Conservation (phyloP, 2,113 vertebrate species). For the Actenoides lindsayi region DNA sequence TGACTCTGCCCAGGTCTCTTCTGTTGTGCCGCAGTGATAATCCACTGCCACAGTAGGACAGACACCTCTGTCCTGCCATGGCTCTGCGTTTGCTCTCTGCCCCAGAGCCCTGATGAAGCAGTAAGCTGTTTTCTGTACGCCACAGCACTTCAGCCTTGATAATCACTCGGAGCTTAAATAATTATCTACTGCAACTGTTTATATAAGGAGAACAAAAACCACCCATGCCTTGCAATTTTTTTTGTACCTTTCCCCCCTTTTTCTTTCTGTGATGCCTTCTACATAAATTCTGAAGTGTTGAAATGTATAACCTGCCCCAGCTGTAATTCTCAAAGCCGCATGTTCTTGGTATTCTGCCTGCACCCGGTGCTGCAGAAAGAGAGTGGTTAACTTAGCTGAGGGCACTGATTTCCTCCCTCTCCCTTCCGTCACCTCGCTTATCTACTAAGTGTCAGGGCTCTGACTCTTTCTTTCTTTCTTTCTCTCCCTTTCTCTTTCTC, state of each 20-base stretch:
- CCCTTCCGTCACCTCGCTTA: constrained; percentile 14
- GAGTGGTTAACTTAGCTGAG: not conserved
- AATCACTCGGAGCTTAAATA: not conserved
- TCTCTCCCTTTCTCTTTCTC: constrained; percentile 52
- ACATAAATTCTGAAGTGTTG: not conserved
- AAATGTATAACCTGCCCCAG: not conserved
- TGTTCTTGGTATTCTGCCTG: not conserved
- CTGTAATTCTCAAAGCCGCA: fast-evolving
- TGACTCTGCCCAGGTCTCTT: not conserved
- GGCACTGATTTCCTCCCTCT: not conserved
- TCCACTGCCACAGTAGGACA: not conserved
- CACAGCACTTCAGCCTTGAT: not conserved
- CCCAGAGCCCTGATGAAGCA: not conserved
- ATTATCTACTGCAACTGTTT: not conserved
- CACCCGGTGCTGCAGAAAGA: not conserved
- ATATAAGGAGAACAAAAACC: not conserved
- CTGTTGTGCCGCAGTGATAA: not conserved
- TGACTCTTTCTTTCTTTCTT: constrained; percentile 51
- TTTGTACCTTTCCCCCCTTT: not conserved
- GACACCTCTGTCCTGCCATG: not conserved
- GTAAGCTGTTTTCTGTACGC: not conserved
- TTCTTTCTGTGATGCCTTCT: not conserved
- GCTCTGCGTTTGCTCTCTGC: not conserved
- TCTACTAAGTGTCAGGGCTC: constrained; percentile 63
- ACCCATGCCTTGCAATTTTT: not conserved